These are phyloP conservation scores for Adoxophyes honmai DNA, from an alignment of 1,140 invertebrate species.

Conservation along the genomic window DNA sequence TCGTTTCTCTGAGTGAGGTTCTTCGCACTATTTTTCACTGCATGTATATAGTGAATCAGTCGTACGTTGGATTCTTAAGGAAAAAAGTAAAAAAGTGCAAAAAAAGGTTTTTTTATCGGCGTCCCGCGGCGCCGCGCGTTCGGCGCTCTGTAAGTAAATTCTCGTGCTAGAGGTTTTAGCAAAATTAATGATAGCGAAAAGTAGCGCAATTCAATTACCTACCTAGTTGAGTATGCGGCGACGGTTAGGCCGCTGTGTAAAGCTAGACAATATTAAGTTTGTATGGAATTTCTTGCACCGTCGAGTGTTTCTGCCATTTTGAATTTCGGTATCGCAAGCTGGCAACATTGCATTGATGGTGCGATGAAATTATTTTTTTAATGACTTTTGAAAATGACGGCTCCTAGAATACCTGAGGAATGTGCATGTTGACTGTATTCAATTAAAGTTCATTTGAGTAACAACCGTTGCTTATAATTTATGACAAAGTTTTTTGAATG, in stretches of 20 bases:
- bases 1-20: slow-evolving; percentile 47
- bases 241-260: slow-evolving; percentile 45
- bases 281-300: slow-evolving; percentile 54
- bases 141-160: slow-evolving; percentile 45
- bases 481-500: too few relatives aligned
- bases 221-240: slow-evolving; percentile 59
- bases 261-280: slow-evolving; percentile 67
- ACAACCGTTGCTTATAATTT: too few relatives aligned
- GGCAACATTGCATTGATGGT: slow-evolving; percentile 43
- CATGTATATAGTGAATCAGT: slow-evolving; percentile 49
- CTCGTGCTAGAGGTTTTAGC: slow-evolving; percentile 60
- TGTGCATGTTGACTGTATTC: background rate
- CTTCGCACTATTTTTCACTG: slow-evolving; percentile 51
- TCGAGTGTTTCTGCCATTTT: slow-evolving; percentile 26
- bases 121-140: slow-evolving; percentile 40
- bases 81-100: slow-evolving; percentile 40
- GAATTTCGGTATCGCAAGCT: slow-evolving; percentile 21
- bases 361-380: slow-evolving; percentile 65
- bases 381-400: slow-evolving; percentile 39
- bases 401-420: background rate
- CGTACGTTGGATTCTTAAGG: slow-evolving; percentile 45
- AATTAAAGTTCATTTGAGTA: background rate
- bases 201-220: slow-evolving; percentile 70
- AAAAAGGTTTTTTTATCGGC: slow-evolving; percentile 49
- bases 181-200: slow-evolving; percentile 68